phyloP scores from a whole-genome alignment of 2,113 vertebrate species.

The Prionailurus bengalensis region DNA sequence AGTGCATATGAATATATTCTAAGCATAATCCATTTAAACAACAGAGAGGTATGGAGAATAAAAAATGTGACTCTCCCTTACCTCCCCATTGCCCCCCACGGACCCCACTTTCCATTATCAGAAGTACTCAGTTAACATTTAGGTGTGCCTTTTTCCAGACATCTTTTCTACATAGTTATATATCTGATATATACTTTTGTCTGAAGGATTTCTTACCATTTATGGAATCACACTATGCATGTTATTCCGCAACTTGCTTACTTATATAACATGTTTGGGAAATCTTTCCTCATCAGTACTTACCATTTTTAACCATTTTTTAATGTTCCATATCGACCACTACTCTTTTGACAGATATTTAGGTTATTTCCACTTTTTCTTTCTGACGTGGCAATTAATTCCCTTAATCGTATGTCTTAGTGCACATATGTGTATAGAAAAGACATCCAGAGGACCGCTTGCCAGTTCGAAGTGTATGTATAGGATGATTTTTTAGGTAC shows the following conservation, averaged over 20 bases:
- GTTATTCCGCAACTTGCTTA: constrained; percentile 1
- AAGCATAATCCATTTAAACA: constrained; percentile 29
- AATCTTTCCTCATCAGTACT: not conserved
- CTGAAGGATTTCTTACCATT: not conserved
- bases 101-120: not conserved
- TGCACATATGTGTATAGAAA: not conserved
- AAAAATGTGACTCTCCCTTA: not conserved
- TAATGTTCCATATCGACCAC: not conserved
- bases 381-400: not conserved
- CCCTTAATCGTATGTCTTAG: not conserved
- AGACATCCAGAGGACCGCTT: not conserved
- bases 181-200: not conserved
- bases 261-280: not conserved
- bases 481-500: not conserved
- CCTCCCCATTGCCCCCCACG: not conserved
- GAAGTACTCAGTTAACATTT: not conserved
- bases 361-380: not conserved
- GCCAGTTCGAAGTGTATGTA: not conserved
- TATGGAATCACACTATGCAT: not conserved
- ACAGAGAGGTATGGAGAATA: not conserved
- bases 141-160: not conserved
- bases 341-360: not conserved
- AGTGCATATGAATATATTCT: not conserved
- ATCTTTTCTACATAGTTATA: not conserved
- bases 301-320: not conserved